A percentile compares a stretch with the other conserved stretches of the same genome.
Conservation (phyloP, 2,888 invertebrate species). For the Zelleria hepariella region DNA sequence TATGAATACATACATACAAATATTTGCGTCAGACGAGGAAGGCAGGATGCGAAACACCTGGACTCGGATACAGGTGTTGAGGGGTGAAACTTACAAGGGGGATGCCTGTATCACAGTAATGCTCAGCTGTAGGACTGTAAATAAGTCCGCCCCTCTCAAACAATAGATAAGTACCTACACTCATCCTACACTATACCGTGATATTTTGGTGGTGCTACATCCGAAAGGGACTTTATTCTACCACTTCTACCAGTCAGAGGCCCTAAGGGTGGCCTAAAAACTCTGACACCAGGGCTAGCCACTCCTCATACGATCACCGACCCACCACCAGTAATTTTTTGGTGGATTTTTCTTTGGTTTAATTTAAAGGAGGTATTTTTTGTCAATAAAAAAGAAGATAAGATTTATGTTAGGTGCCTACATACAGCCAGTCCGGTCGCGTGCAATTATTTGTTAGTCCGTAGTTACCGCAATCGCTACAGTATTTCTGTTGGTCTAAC, state of each 20-base stretch:
- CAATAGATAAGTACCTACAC: conserved; percentile 30
- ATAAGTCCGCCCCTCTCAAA: conserved; percentile 24
- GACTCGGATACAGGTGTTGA: neutral
- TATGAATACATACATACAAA: neutral
- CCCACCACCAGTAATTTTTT: no score
- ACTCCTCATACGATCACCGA: no score
- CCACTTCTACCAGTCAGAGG: no score
- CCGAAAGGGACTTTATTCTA: no score
- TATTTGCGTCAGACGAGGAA: neutral
- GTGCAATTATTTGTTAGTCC: conserved; percentile 37
- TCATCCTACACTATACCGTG: no score
- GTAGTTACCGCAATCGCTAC: conserved; percentile 17
- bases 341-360: no score
- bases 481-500: conserved; percentile 9
- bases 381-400: no score
- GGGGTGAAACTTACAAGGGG: neutral
- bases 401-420: conserved; percentile 30
- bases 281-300: no score
- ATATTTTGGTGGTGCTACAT: no score
- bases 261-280: no score
- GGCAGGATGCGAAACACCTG: neutral
- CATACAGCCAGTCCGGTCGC: conserved; percentile 32
- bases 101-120: neutral
- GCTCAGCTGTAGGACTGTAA: conserved; percentile 19
- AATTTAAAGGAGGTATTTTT: no score